phyloP scores from a whole-genome alignment of 2,113 vertebrate genomes.

The Pelecanoides urinatrix region DNA sequence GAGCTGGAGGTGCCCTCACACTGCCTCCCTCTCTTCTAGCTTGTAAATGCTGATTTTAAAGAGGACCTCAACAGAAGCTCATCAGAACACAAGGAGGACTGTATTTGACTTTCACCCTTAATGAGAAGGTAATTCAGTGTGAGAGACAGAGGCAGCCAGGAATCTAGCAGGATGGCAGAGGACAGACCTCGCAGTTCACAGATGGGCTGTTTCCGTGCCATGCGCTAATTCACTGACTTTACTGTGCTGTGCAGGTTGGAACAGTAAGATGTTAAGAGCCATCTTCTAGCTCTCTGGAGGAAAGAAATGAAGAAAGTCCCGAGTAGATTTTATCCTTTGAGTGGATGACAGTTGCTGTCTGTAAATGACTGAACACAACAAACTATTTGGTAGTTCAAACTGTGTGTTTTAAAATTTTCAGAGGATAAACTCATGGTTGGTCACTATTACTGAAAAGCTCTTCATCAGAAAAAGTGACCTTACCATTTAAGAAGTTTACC shows the following conservation, averaged over 20 bases:
- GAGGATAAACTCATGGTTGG: neutral
- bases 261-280: neutral
- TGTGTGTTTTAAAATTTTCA: too few relatives aligned
- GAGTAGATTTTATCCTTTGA: neutral
- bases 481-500: neutral
- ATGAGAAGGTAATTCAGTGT: neutral
- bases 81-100: neutral
- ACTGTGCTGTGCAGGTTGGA: neutral
- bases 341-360: neutral
- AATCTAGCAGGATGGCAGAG: neutral
- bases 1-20: neutral
- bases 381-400: neutral
- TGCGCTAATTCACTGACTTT: neutral
- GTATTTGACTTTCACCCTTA: neutral
- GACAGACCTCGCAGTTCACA: neutral
- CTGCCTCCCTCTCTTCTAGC: neutral
- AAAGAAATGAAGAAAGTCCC: neutral
- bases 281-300: neutral
- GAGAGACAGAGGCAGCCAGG: neutral
- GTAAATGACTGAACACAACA: neutral
- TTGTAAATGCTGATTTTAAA: neutral
- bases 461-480: neutral
- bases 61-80: neutral
- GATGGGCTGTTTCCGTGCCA: neutral
- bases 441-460: neutral